Percentiles rank a stretch among this genome's conserved stretches.
phyloP scores from a whole-genome alignment of 2,797 vertebrate genomes.

The Tragelaphus eurycerus region DNA sequence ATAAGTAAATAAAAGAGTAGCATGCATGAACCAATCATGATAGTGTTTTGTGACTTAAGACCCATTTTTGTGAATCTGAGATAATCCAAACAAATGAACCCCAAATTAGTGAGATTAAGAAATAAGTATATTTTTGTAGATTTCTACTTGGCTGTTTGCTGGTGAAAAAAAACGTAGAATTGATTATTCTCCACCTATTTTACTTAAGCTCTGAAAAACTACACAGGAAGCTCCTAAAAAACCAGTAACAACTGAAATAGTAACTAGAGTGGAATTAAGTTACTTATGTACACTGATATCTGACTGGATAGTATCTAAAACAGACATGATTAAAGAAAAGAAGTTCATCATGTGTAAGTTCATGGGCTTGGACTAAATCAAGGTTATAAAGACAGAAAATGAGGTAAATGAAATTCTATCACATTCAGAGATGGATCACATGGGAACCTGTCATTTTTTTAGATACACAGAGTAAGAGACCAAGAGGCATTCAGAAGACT shows the following conservation, averaged over 20 bases:
- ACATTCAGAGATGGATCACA: not conserved
- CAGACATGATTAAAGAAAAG: not conserved
- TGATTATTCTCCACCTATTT: not conserved
- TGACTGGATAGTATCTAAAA: not conserved
- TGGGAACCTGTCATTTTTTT: not conserved
- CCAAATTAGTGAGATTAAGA: not conserved
- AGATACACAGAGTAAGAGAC: not conserved
- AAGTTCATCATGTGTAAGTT: not conserved
- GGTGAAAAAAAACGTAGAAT: not conserved
- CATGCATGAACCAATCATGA: not conserved
- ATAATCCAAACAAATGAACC: not conserved
- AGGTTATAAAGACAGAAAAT: not conserved
- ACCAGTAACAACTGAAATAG: not conserved
- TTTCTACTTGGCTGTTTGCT: not conserved
- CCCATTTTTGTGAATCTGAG: not conserved
- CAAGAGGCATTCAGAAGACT: not conserved
- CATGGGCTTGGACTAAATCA: not conserved
- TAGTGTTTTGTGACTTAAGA: not conserved
- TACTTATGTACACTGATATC: not conserved
- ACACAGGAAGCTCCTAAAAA: not conserved
- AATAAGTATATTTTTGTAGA: not conserved
- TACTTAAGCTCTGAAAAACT: conserved; percentile 9
- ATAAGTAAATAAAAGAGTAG: not conserved
- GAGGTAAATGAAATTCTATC: not conserved
- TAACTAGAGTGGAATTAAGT: not conserved